Percentiles rank a stretch among this genome's conserved stretches.
Conservation (phyloP, 2,888 invertebrate species). For the Drosophila buzzatii region DNA sequence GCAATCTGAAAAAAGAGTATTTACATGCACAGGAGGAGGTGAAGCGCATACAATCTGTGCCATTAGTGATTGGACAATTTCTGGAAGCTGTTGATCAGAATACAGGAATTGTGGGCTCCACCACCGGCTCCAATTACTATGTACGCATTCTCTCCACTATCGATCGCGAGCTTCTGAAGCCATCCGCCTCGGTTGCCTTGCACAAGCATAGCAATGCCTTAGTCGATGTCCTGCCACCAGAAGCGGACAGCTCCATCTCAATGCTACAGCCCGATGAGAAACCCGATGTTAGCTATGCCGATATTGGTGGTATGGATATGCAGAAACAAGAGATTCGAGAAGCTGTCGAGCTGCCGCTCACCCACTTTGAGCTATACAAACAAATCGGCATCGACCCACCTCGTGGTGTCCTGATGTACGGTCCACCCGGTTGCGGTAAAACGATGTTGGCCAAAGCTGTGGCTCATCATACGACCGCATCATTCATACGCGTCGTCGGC, state of each 20-base stretch:
- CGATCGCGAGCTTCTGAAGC: conserved; percentile 98
- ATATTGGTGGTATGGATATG: conserved; percentile 99
- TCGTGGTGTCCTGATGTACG: conserved; percentile 98
- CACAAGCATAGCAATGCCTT: conserved; percentile 99
- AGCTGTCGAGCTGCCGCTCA: conserved; percentile 98
- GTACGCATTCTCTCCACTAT: conserved; percentile 99
- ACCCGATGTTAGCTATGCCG: conserved; percentile 98
- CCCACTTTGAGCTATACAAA: conserved; percentile 99
- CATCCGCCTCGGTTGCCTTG: conserved; percentile 98
- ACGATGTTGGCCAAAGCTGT: conserved; percentile 99
- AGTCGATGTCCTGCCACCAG: conserved; percentile 99
- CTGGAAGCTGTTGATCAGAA: conserved; percentile 99
- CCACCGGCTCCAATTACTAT: conserved; percentile 99
- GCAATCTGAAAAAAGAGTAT: conserved; percentile 99
- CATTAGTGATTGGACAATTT: conserved; percentile 99
- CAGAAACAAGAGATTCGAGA: conserved; percentile 99
- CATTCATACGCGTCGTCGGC: conserved; percentile 99
- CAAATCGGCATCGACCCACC: conserved; percentile 99
- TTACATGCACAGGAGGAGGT: conserved; percentile 99
- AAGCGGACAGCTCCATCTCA: conserved; percentile 99
- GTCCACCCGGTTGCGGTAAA: conserved; percentile 99
- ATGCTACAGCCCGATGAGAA: conserved; percentile 99
- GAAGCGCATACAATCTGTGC: conserved; percentile 99
- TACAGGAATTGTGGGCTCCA: conserved; percentile 99
- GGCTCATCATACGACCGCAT: conserved; percentile 99